Percentiles rank a stretch among this genome's conserved stretches.
Conservation (phyloP, 2,113 vertebrate species). For the Pelecanus crispus region DNA sequence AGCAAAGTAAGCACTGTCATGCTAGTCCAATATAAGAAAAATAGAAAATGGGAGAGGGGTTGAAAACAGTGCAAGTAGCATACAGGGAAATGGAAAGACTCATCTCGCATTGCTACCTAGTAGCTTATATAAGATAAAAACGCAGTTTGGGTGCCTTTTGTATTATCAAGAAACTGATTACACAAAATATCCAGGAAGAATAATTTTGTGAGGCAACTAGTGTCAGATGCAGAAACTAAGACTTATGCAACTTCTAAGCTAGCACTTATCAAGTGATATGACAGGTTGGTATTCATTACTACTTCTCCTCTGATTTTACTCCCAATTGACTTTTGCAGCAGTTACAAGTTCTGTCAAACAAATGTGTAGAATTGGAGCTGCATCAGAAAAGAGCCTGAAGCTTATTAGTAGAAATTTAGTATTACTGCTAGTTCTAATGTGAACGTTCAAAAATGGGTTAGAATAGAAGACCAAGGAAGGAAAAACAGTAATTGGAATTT, state of each 20-base stretch:
- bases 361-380: not conserved
- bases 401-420: not conserved
- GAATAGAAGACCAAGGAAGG: not conserved
- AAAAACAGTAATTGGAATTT: not conserved
- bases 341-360: not conserved
- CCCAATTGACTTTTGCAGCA: not conserved
- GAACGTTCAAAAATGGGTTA: not conserved
- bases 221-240: not conserved
- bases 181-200: not conserved
- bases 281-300: not conserved
- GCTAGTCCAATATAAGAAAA: not conserved
- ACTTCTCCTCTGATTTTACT: not conserved
- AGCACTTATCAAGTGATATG: not conserved
- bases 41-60: not conserved
- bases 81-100: not conserved
- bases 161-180: not conserved
- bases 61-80: not conserved
- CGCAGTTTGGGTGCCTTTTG: not conserved
- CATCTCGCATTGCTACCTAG: fast-evolving
- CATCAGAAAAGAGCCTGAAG: not conserved
- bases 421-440: not conserved
- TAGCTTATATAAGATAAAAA: not conserved
- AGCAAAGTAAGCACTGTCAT: not conserved
- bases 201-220: not conserved
- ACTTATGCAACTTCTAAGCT: not conserved